A percentile compares a stretch with the other conserved stretches of the same genome.
Conservation (phyloP, 2,113 vertebrate genomes). For the Mionectes macconnelli region DNA sequence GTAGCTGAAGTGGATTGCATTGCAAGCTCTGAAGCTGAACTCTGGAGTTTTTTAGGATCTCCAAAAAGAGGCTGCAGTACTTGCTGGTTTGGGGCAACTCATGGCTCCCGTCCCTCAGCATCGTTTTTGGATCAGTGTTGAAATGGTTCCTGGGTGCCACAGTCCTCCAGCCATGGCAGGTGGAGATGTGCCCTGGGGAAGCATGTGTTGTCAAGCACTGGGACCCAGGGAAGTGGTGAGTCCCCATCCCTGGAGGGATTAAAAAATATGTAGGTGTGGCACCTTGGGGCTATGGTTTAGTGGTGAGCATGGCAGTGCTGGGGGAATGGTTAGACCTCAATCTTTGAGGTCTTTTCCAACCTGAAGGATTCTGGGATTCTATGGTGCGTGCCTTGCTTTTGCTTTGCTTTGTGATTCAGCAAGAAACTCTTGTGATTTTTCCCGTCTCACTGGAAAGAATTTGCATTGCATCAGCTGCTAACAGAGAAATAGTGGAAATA, state of each 20-base stretch:
- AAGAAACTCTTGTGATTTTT: background rate
- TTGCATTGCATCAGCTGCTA: background rate
- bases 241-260: background rate
- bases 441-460: background rate
- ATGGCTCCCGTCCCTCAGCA: rapidly evolving
- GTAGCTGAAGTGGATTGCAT: background rate
- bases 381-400: background rate
- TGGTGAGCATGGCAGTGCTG: background rate
- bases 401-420: background rate
- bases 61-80: background rate
- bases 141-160: background rate
- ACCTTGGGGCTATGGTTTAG: background rate
- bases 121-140: rapidly evolving
- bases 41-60: background rate
- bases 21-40: background rate
- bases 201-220: background rate
- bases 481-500: background rate
- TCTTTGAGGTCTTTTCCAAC: background rate
- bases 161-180: background rate
- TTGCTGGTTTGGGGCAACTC: background rate
- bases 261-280: too few relatives aligned
- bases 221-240: background rate
- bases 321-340: too few relatives aligned
- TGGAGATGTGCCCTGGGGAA: background rate
- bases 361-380: background rate